Evolutionary conservation across 2,888 invertebrate species (phyloP).

Genomic region (Yponomeuta cagnagella): DNA sequence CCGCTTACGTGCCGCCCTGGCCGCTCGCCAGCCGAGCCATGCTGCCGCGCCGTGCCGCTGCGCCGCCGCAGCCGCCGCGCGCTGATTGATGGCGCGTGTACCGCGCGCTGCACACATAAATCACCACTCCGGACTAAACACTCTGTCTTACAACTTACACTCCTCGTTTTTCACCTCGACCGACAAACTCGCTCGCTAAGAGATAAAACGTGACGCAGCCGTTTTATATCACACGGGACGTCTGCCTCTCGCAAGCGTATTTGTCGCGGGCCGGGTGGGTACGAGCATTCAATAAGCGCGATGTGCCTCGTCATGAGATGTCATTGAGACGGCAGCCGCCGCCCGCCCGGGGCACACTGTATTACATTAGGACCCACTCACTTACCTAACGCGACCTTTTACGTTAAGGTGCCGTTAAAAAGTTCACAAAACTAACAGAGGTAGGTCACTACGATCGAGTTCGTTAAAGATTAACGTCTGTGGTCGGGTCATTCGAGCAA

Average conservation of each 20-base stretch:
- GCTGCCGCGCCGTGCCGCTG: neutral
- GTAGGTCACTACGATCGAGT: neutral
- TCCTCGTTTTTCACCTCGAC: neutral
- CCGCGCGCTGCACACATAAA: conserved; percentile 1
- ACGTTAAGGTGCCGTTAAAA: neutral
- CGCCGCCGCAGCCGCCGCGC: neutral
- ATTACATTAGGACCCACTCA: neutral
- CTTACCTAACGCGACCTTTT: neutral
- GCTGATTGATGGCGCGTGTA: conserved; percentile 2
- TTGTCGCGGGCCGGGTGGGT: neutral
- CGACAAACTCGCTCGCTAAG: neutral
- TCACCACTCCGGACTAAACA: conserved; percentile 1
- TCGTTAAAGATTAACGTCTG: neutral
- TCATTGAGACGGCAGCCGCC: neutral
- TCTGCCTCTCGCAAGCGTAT: neutral
- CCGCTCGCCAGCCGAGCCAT: neutral
- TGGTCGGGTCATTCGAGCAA: neutral
- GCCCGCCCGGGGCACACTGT: neutral
- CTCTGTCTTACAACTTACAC: conserved; percentile 1
- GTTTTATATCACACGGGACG: neutral
- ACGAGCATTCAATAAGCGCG: neutral
- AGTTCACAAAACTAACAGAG: neutral
- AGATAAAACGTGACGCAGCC: neutral
- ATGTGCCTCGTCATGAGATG: conserved; percentile 2
- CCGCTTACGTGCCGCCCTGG: neutral